Percentiles rank a stretch among this genome's conserved stretches.
These are phyloP conservation scores for Bombus affinis DNA, from an alignment of 1,140 invertebrate species.

Conservation along the genomic window DNA sequence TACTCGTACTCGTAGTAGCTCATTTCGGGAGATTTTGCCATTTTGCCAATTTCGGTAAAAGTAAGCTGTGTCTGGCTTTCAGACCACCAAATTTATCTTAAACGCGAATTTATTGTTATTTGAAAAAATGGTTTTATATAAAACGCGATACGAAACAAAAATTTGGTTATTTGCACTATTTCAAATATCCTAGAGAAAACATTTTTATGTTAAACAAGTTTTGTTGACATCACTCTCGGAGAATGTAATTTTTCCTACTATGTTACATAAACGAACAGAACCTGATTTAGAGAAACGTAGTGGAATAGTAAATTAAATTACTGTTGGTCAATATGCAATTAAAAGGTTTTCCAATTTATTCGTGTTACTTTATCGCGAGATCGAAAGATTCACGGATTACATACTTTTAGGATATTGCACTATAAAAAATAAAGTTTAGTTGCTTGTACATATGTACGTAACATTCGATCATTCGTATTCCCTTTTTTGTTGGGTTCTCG, in stretches of 20 bases:
- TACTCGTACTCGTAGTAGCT: background rate
- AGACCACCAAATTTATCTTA: too few relatives aligned
- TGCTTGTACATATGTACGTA: background rate
- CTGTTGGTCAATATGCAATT: background rate
- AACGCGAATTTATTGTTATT: too few relatives aligned
- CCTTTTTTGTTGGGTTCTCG: conserved; percentile 7
- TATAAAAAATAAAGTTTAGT: background rate
- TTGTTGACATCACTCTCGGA: background rate
- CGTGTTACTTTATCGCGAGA: background rate
- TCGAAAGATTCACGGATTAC: background rate
- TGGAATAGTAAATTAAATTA: background rate
- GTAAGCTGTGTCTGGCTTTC: background rate
- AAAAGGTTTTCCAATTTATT: background rate
- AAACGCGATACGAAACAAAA: too few relatives aligned
- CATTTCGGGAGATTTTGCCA: background rate
- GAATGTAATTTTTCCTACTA: background rate
- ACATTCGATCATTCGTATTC: background rate
- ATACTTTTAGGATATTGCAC: too few relatives aligned
- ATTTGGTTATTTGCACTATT: too few relatives aligned
- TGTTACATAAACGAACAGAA: background rate
- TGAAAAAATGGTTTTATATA: too few relatives aligned
- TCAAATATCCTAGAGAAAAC: too few relatives aligned
- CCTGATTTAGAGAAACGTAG: background rate
- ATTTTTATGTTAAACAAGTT: too few relatives aligned
- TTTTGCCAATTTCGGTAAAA: background rate